These are phyloP conservation scores for Romanogobio albipinnatus DNA, from an alignment of 2,113 vertebrate genomes.

Conservation along the genomic window DNA sequence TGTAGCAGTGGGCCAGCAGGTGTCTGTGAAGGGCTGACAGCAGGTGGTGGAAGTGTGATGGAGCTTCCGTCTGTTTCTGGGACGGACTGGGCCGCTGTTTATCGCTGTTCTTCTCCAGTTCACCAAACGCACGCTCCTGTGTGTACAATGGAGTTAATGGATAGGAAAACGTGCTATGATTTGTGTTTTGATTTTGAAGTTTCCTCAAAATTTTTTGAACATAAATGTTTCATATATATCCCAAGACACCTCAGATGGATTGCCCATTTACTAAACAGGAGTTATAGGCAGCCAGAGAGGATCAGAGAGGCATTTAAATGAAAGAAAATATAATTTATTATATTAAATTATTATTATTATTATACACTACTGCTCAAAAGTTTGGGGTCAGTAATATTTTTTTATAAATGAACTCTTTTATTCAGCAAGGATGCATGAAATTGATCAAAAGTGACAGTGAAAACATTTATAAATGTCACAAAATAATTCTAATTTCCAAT, in stretches of 20 bases:
- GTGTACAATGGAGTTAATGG: not conserved
- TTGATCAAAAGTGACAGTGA: no score
- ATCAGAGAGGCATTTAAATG: no score
- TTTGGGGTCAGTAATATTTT: not conserved
- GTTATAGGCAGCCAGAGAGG: not conserved
- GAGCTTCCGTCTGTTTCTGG: constrained; percentile 74
- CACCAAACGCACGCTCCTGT: constrained; percentile 81
- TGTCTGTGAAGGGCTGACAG: constrained; percentile 81
- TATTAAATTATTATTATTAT: not conserved
- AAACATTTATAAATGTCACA: not conserved
- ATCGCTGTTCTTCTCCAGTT: constrained; percentile 84
- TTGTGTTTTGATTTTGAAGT: not conserved
- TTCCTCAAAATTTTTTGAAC: not conserved
- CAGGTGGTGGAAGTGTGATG: constrained; percentile 81
- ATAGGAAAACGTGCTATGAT: not conserved
- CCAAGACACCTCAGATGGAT: not conserved
- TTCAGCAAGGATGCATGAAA: not conserved
- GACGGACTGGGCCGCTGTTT: constrained; percentile 72
- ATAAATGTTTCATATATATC: not conserved
- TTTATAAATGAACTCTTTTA: no score
- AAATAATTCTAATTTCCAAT: not conserved
- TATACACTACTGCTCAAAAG: not conserved
- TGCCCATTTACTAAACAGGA: not conserved
- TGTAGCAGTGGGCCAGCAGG: constrained; percentile 79
- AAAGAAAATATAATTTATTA: no score